Evolutionary conservation across 2,888 invertebrate genomes (phyloP), one percentile per base, ranked within the genome.

Genomic region (Mylabris sibirica): DNA sequence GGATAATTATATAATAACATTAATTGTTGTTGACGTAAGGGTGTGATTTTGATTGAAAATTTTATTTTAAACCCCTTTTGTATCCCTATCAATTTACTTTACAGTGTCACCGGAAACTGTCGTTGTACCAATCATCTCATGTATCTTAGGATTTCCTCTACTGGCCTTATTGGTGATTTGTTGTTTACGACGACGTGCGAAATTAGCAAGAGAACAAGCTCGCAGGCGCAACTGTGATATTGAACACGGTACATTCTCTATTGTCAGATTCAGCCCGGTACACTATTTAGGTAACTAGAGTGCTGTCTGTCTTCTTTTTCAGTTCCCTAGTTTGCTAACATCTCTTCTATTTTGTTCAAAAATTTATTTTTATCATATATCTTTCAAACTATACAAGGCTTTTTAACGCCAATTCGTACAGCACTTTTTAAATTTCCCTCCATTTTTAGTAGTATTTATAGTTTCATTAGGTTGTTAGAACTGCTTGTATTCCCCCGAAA

Each of bases 91-190:
- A 30, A 30, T 30, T 30, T 24, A 24, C 59, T 64, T 89, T 88
- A 30, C 90, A 95, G 95, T 95, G 74, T 91, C 94, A 62, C 94
- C 95, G 64, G 95, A 95, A 85, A 94, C 93, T 65, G 93, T 95
- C 76, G 94, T 95, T 65, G 91, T 95, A 75, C 95, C 95, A 59
- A 95, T 95, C 76, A 92, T 95, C 63, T 95, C 95, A 66, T 95
- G 95, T 84, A 96, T 96, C 82, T 90, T 96, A 80, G 95, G 95
- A 68, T 96, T 96, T 81, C 96, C 96, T 49, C 86, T 96, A 74
- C 85, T 96, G 82, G 95, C 95, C 3, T 88, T 96, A 69, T 89
- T 95, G 74, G 92, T 96, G 73, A 95, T 96, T 80, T 96, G 95
- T 85, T 95, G 95, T 82, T 87, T 96, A 72, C 87, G 95, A 68